phyloP scores from a whole-genome alignment of 1,140 invertebrate species.

The Heliconius melpomene region DNA sequence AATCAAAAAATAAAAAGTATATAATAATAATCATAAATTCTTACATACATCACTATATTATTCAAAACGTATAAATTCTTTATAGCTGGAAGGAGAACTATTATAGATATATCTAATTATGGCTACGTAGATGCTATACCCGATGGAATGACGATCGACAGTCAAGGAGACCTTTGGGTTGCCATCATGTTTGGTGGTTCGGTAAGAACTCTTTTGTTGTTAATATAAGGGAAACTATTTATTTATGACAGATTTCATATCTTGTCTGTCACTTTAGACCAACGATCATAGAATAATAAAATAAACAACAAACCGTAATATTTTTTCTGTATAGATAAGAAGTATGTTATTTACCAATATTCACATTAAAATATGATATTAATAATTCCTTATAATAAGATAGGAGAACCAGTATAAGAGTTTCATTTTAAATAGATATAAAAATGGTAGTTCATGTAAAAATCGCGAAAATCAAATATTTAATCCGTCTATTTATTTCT shows the following conservation, averaged over 20 bases:
- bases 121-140: slow-evolving; percentile 81
- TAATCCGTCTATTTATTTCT: background rate
- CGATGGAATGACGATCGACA: slow-evolving; percentile 88
- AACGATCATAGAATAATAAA: no score
- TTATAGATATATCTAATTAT: slow-evolving; percentile 68
- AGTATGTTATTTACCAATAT: no score
- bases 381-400: no score
- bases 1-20: no score
- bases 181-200: slow-evolving; percentile 81
- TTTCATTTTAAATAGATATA: no score
- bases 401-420: no score
- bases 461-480: slow-evolving; percentile 1
- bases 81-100: slow-evolving; percentile 63
- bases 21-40: no score
- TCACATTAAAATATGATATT: no score
- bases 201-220: slow-evolving; percentile 56
- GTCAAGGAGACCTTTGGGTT: slow-evolving; percentile 84
- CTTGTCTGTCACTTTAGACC: no score
- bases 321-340: background rate
- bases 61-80: background rate
- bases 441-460: background rate
- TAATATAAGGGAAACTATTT: no score
- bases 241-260: no score
- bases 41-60: background rate
- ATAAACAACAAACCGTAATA: no score